Evolutionary conservation across 2,113 vertebrate genomes (phyloP).

Genomic region (Neopipo cinnamomea): DNA sequence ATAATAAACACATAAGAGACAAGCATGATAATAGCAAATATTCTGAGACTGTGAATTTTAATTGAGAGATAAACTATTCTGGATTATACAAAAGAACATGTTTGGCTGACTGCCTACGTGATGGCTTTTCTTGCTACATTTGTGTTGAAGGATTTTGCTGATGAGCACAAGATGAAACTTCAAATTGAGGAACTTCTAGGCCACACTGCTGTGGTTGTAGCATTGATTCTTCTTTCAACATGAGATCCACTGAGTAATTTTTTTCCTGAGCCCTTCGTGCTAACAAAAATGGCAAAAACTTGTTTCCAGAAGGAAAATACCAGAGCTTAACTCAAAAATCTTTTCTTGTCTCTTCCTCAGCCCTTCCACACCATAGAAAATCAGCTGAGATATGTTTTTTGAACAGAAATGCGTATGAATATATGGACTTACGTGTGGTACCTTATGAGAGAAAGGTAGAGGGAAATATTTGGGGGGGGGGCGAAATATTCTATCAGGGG

Average conservation of each 20-base stretch:
- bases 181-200: slow-evolving; percentile 55
- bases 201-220: not conserved
- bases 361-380: not conserved
- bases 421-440: not conserved
- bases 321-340: not conserved
- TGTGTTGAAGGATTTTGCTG: not conserved
- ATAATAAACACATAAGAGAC: not conserved
- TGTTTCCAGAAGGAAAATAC: not conserved
- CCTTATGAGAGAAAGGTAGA: not conserved
- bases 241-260: not conserved
- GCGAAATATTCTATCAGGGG: not conserved
- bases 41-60: not conserved
- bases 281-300: not conserved
- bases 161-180: slow-evolving; percentile 24
- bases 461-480: not conserved
- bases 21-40: not conserved
- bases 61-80: not conserved
- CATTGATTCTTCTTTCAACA: slow-evolving; percentile 59
- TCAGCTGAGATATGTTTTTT: not conserved
- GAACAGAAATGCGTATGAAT: not conserved
- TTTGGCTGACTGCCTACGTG: not conserved
- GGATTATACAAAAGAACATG: not conserved
- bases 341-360: not conserved
- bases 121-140: not conserved
- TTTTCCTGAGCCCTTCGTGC: not conserved